Base-by-base conservation (phyloP, 2,113 vertebrate genomes). In the Sprattus sprattus region DNA sequence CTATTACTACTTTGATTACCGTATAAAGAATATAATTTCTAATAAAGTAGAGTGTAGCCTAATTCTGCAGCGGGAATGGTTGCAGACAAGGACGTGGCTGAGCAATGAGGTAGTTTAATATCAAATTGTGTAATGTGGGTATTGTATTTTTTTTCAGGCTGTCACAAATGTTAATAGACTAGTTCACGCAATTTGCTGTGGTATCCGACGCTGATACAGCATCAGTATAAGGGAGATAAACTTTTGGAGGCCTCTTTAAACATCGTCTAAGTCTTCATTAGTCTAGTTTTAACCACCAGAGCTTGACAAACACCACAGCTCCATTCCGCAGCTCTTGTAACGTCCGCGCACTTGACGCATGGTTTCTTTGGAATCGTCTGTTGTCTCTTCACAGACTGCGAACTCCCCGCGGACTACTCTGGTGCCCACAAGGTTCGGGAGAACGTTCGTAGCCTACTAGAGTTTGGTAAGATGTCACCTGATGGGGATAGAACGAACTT, bases 401-500 rank as follows among this genome's bases (percentile, higher is more conserved):
- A 80, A 82, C 80, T 81, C 67, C 82, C 32, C 78, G 82, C 64
- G 81, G 25, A 78, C 71, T 28, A 39, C 28, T 11, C 32, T 78
- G 28, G 28, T 39, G 28, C 71, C 71, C 32, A 32, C 71, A 15
- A 39, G 71, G 25, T 78, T 78, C 82, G 81, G 83, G 92, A 91
- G 93, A 95, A 95, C 95, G 94, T 95, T 94, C 89, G 88, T 83
- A 39, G 39, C 39, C 39, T 39, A 88, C 92, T 88, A 94, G 95
- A 96, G 95, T 95, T 96, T 78, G 71, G 71, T 32, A 95, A 96
- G 94, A 95, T 97, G 96, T 98, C 97, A 99, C 96, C 96, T 98
- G 97, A 98, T 96, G 96, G 93, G 95, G 94, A 95, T 92, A 96
- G 92, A 93, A 93, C 91, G 95, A 98, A 97, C 94, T 97, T 97